Evolutionary conservation across 1,140 invertebrate species (phyloP).

Genomic region (Drosophila tani): DNA sequence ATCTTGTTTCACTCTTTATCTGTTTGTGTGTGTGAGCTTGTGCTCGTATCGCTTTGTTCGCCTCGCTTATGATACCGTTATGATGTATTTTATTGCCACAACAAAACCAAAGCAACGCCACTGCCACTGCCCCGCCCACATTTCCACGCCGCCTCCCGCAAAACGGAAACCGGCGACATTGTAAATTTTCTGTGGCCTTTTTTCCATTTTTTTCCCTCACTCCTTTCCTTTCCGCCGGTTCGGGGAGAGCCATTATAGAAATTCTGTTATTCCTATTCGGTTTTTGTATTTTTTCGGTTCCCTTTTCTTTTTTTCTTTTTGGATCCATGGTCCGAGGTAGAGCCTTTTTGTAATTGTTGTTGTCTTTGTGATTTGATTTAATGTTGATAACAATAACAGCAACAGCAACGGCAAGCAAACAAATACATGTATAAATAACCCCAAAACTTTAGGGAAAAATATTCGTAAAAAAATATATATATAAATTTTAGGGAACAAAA

Average conservation of each 20-base stretch:
- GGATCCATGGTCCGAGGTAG: conserved; percentile 38
- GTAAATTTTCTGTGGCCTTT: conserved; percentile 76
- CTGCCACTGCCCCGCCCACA: conserved; percentile 13
- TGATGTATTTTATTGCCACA: conserved; percentile 84
- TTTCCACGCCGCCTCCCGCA: conserved; percentile 7
- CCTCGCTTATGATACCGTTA: conserved; percentile 82
- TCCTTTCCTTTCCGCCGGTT: conserved; percentile 8
- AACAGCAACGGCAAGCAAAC: conserved; percentile 57
- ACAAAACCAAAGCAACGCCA: conserved; percentile 74
- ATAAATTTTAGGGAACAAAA: conserved; percentile 7
- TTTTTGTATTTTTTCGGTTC: conserved; percentile 40
- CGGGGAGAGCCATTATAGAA: conserved; percentile 52
- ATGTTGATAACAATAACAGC: conserved; percentile 83
- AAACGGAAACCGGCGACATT: conserved; percentile 81
- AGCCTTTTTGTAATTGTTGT: conserved; percentile 79
- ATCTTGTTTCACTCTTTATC: conserved; percentile 34
- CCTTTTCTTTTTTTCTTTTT: conserved; percentile 17
- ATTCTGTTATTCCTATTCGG: conserved; percentile 61
- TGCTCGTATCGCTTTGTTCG: conserved; percentile 75
- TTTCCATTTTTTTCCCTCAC: conserved; percentile 34
- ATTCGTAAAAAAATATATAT: conserved; percentile 27
- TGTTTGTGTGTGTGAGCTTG: conserved; percentile 35
- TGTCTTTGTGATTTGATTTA: conserved; percentile 82
- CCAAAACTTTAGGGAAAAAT: conserved; percentile 64
- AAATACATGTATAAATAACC: conserved; percentile 61